These are phyloP conservation scores for Oryzaephilus surinamensis DNA, from an alignment of 1,140 invertebrate genomes.

Conservation along the genomic window DNA sequence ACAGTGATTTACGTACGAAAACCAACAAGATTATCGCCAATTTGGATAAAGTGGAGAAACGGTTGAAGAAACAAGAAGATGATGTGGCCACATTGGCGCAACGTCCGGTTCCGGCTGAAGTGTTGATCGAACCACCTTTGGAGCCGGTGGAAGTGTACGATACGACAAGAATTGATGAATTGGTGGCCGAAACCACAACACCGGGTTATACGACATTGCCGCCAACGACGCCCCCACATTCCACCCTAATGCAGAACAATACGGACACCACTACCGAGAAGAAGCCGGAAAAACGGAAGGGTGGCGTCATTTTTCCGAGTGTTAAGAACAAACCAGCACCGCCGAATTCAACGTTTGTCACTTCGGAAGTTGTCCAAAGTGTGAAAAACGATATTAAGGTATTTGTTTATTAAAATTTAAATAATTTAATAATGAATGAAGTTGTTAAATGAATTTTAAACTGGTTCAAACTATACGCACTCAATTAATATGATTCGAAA, in stretches of 20 bases:
- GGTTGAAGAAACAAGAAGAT: constrained; percentile 71
- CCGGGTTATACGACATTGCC: constrained; percentile 34
- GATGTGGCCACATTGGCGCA: constrained; percentile 62
- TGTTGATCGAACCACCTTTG: constrained; percentile 61
- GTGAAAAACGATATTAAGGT: constrained; percentile 79
- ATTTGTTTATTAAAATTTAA: no score
- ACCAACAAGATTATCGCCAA: constrained; percentile 82
- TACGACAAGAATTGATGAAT: constrained; percentile 39
- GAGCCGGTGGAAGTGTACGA: constrained; percentile 66
- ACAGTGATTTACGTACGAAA: constrained; percentile 68
- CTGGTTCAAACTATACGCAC: no score
- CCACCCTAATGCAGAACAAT: constrained; percentile 29
- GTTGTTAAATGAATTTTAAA: no score
- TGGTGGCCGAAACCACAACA: constrained; percentile 25
- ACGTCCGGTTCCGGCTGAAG: constrained; percentile 57
- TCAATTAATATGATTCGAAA: no score
- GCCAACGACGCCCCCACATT: constrained; percentile 31
- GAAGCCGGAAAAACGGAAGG: constrained; percentile 47
- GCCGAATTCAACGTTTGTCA: constrained; percentile 70
- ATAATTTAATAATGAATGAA: no score
- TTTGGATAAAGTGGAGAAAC: constrained; percentile 71
- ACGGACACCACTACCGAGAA: constrained; percentile 38
- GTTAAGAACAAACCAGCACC: constrained; percentile 80
- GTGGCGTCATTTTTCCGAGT: constrained; percentile 78
- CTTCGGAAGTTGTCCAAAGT: constrained; percentile 54